Evolutionary conservation across 2,888 invertebrate species (phyloP), one percentile per base, ranked within the genome.

Genomic region (Hydraecia micacea): DNA sequence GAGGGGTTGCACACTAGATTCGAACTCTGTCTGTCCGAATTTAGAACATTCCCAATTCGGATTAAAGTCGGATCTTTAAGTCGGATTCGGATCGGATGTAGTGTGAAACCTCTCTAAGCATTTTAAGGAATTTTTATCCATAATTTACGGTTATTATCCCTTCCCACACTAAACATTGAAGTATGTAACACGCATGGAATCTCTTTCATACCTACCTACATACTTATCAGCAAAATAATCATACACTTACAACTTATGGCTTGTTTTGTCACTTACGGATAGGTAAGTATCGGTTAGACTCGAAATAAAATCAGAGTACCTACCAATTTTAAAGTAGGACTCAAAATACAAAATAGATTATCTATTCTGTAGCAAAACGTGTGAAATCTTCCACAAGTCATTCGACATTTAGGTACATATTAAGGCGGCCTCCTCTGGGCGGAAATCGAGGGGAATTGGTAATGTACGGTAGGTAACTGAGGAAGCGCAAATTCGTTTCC

Each of bases 401-500:
- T 90, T 91, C 88, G 89, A 90, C 88, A 88, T 91, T 88, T 58
- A 62, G 87, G 86, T 91, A 87, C 85, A 72, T 71, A 21, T 63
- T n/a, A 52, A 42, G 77, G 72, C 76, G 76, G 79, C 84, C 90
- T 89, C 90, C 89, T 86, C 86, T 88, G 66, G 80, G 76, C 88
- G 91, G 91, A 93, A 93, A 93, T 92, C 88, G 91, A 89, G 84
- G 86, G 87, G 89, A 92, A 92, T 89, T 90, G 89, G 88, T 91
- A 74, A 84, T 80, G 89, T 70, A 89, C n/a, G 85, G 81, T 55
- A 55, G 87, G 86, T 81, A 79, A 86, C 82, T 84, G 84, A 86
- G 87, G 85, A 81, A 67, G 84, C 82, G 84, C 81, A 83, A 90
- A 89, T 89, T 83, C 82, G 88, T 92, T 92, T 91, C 86, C 85